These are phyloP conservation scores for Sussaba pulchella DNA, from an alignment of 2,888 invertebrate species.

Conservation along the genomic window DNA sequence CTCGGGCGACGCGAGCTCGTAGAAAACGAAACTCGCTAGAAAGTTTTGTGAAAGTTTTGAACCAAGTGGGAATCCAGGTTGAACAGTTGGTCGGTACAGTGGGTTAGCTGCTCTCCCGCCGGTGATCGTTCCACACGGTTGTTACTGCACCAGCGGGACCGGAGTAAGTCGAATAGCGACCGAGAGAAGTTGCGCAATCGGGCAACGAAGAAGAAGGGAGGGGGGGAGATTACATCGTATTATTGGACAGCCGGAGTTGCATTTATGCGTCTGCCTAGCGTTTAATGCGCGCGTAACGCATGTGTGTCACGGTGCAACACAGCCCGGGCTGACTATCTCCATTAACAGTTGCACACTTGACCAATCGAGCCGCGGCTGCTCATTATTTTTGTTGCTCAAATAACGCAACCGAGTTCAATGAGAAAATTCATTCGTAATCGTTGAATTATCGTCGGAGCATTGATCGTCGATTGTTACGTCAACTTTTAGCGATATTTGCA, in stretches of 20 bases:
- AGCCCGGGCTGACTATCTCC: slow-evolving; percentile 24
- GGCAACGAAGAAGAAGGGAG: too few species aligned
- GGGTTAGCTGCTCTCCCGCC: slow-evolving; percentile 26
- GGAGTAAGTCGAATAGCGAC: slow-evolving; percentile 39
- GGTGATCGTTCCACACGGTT: slow-evolving; percentile 30
- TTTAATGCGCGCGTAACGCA: slow-evolving; percentile 27
- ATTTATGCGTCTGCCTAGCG: slow-evolving; percentile 47
- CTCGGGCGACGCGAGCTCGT: slow-evolving; percentile 51
- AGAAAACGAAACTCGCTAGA: slow-evolving; percentile 72
- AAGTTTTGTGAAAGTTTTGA: slow-evolving; percentile 72
- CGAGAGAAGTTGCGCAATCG: slow-evolving; percentile 62
- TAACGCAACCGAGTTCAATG: neutral
- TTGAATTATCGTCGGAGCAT: too few species aligned
- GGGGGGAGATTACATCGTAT: slow-evolving; percentile 51
- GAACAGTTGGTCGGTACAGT: slow-evolving; percentile 53
- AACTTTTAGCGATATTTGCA: too few species aligned
- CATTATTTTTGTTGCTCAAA: neutral
- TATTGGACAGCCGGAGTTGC: slow-evolving; percentile 55
- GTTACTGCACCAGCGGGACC: slow-evolving; percentile 29
- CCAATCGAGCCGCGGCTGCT: neutral
- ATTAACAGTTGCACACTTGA: slow-evolving; percentile 9
- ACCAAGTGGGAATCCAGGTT: slow-evolving; percentile 69
- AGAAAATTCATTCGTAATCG: neutral
- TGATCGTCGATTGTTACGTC: too few species aligned
- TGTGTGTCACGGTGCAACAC: slow-evolving; percentile 52